phyloP scores from a whole-genome alignment of 2,888 invertebrate species.

The Rapana venosa region DNA sequence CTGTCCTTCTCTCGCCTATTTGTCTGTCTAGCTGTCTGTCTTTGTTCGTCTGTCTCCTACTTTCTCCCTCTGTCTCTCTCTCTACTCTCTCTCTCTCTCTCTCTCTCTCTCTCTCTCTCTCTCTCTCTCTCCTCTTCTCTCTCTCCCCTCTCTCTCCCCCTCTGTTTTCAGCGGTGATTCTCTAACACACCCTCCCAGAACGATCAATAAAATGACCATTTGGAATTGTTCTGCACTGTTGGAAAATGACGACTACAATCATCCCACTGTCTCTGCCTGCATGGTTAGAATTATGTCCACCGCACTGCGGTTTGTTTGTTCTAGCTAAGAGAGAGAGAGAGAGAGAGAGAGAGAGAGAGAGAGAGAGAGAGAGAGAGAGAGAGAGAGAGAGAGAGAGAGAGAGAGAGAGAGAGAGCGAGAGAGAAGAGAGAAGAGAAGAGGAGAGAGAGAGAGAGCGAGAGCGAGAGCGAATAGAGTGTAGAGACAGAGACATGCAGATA shows the following conservation, averaged over 20 bases:
- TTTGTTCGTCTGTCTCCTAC: not conserved
- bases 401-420: not conserved
- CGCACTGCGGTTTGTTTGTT: not conserved
- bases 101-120: conserved; percentile 3
- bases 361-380: not conserved
- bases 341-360: not conserved
- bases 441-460: too few species aligned
- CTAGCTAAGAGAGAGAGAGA: not conserved
- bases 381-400: not conserved
- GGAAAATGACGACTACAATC: too few species aligned
- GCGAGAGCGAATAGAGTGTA: too few species aligned
- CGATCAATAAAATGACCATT: not conserved
- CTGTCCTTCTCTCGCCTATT: not conserved
- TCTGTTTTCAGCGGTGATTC: not conserved
- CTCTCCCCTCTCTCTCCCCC: not conserved
- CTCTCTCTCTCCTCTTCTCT: not conserved
- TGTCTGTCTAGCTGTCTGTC: not conserved
- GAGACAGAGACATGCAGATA: too few species aligned
- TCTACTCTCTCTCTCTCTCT: not conserved
- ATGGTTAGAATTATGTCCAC: too few species aligned
- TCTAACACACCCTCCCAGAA: not conserved
- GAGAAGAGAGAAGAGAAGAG: not conserved
- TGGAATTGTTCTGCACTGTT: too few species aligned
- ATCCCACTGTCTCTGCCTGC: too few species aligned
- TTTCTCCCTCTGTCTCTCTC: not conserved